Base-by-base conservation (phyloP, 2,888 invertebrate species). In the Ptilodon capucinus region DNA sequence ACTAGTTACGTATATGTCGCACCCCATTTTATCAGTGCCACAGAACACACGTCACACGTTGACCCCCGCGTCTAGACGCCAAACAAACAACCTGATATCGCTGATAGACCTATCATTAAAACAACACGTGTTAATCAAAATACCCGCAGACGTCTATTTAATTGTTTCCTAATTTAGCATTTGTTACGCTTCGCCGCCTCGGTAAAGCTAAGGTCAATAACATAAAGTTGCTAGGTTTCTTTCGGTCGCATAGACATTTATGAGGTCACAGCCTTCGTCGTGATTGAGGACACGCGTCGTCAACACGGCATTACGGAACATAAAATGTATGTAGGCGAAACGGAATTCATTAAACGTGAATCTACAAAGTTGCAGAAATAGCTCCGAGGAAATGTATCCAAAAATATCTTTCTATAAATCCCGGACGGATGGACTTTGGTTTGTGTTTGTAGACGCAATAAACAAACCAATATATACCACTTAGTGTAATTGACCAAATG, bases 181-280 rank as follows among this genome's bases (percentile, higher is more conserved):
- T 78, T 74, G 65, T 74, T 52, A 67, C 51, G 82, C 80, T 81
- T 85, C 81, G 54, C 44, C 60, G 48, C 46, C 47, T 71, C 45
- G 54, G 57, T 49, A 46, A 35, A 45, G 36, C 55, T 59, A 60
- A 74, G 71, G 73, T 75, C 70, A 52, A 58, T 60, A 66, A 55
- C 65, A 62, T 62, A 19, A 56, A 56, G 43, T 66, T 60, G 46
- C 59, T 64, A 60, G 74, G 70, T 62, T 79, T 77, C 71, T 40
- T 46, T 18, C 49, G 46, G 51, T 58, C 54, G 54, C 52, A 25
- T 51, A 9, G 18, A 47, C 50, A 54, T 63, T 54, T 44, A 42
- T 34, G 67, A 70, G 68, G 66, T 68, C 67, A 49, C 43, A 56
- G 46, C 72, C 71, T 75, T 69, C 62, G 51, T 52, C 40, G 48